phyloP scores from a whole-genome alignment of 2,797 vertebrate genomes.

The Gila robusta region DNA sequence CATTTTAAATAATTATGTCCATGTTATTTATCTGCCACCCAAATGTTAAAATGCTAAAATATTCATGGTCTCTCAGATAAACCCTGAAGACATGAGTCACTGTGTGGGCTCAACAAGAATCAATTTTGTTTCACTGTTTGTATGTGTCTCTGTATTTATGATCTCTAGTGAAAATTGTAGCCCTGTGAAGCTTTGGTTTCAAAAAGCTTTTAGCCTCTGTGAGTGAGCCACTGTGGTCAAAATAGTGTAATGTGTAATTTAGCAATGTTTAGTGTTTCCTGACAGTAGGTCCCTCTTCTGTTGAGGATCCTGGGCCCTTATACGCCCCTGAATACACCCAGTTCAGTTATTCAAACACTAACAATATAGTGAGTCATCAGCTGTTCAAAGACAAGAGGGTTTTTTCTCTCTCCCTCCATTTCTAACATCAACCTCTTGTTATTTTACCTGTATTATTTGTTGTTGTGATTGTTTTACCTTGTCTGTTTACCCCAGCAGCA shows the following conservation, averaged over 20 bases:
- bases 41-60: conserved; percentile 37
- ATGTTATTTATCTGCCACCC: not conserved
- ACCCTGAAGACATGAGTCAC: conserved; percentile 30
- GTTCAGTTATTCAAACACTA: conserved; percentile 38
- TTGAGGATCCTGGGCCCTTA: conserved; percentile 3
- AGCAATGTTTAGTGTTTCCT: conserved; percentile 57
- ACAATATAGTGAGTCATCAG: conserved; percentile 40
- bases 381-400: conserved; percentile 12
- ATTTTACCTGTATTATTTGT: not conserved
- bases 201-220: conserved; percentile 66
- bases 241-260: conserved; percentile 62
- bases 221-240: conserved; percentile 53
- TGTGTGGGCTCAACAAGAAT: conserved; percentile 25
- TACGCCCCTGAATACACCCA: not conserved
- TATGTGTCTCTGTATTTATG: conserved; percentile 36
- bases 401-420: not conserved
- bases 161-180: conserved; percentile 52
- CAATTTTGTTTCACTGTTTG: conserved; percentile 22
- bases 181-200: conserved; percentile 60
- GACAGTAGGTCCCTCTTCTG: conserved; percentile 25
- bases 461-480: conserved; percentile 39
- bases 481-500: conserved; percentile 26
- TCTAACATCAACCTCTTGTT: conserved; percentile 11
- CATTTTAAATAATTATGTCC: not conserved
- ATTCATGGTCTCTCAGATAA: conserved; percentile 19